Base-by-base conservation (phyloP, 1,140 invertebrate species). In the Zaprionus kolodkinae region DNA sequence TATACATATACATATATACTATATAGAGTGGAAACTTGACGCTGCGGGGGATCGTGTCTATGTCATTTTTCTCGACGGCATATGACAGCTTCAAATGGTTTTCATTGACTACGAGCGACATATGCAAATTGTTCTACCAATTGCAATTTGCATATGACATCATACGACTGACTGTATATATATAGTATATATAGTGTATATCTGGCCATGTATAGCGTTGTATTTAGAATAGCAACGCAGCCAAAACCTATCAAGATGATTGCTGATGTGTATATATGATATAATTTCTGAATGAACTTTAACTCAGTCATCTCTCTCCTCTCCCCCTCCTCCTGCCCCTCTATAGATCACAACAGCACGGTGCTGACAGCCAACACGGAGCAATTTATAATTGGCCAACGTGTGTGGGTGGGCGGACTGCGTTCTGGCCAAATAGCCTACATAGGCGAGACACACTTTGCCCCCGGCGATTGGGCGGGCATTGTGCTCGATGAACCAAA, bases 391-490 rank as follows among this genome's bases (percentile, higher is more conserved):
- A 97, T 99, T 86, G 98, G 98, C 45, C 97, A 99, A 91, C 94
- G 96, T 78, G 97, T 99, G 78, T 99, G 97, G 96, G 98, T 99
- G 35, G 97, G 97, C 86, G 98, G 98, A 40, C 96, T 95, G n/a
- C 99, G 99, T 91, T 96, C 97, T 5, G 99, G 98, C 33, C 95
- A 96, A 83, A 99, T 99, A 77, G 98, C 98, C 30, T 99, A 97
- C 93, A 98, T 99, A 72, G 99, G 99, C n/a, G 98, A 99, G 92
- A 99, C 98, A 38, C 96, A 98, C 91, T 99, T 99, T 93, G 98
- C 97, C 25, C 95, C 96, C 36, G 98, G 98, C 77, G 97, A 98
- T 69, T 99, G 98, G 98, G 98, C 98, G 82, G 99, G 99, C 43
- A 96, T 99, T 63, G 98, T 98, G 38, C 95, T 99, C 64, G 98